Percentiles rank a stretch among this genome's conserved stretches.
Conservation (phyloP, 2,888 invertebrate species). For the Acrobasis suavella region DNA sequence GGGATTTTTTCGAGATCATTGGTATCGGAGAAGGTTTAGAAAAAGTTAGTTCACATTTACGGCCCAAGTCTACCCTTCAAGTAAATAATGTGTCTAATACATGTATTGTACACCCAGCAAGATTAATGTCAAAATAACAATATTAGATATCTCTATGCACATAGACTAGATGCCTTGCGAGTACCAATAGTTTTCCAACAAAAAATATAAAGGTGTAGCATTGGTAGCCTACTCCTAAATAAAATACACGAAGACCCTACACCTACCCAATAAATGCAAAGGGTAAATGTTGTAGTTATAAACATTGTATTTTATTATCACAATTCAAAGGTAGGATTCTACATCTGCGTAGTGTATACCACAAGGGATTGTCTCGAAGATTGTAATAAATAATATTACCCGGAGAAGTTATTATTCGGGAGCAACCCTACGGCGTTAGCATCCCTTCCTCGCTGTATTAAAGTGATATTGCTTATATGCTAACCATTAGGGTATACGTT, state of each 20-base stretch:
- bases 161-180: too few species aligned
- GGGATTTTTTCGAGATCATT: too few species aligned
- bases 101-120: too few species aligned
- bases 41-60: too few species aligned
- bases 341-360: conserved; percentile 50
- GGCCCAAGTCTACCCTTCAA: too few species aligned
- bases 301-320: conserved; percentile 18
- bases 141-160: too few species aligned
- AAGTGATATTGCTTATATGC: conserved; percentile 73
- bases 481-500: conserved; percentile 74
- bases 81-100: too few species aligned
- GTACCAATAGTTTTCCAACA: not conserved
- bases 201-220: not conserved
- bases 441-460: conserved; percentile 51
- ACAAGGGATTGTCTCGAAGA: conserved; percentile 55
- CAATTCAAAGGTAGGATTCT: conserved; percentile 36
- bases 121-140: too few species aligned
- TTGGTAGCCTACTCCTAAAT: not conserved
- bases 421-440: conserved; percentile 48
- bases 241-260: not conserved
- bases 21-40: too few species aligned
- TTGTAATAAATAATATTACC: conserved; percentile 64
- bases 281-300: conserved; percentile 20
- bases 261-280: not conserved
- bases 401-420: conserved; percentile 56